Evolutionary conservation across 1,140 invertebrate genomes (phyloP), one percentile per base, ranked within the genome.

Genomic region (Pachypsylla venusta): DNA sequence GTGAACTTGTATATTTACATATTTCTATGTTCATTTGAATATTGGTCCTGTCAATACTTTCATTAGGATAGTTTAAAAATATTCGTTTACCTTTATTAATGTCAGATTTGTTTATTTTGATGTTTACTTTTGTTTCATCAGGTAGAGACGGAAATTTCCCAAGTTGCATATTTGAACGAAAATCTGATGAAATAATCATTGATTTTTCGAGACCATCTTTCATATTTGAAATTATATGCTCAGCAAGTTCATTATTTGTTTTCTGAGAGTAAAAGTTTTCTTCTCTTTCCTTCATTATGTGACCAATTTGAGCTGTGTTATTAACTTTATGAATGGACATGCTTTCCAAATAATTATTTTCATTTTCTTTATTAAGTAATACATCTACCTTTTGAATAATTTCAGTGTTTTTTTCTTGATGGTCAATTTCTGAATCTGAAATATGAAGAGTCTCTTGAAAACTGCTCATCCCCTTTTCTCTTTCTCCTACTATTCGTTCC

Each of bases 21-120:
- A 48, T 7, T 48, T 48, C 42, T 7, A 48, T 48, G 16, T 48
- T 48, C 42, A 48, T 48, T 48, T 48, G 42, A n/a, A 48, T 48
- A 5, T n/a, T n/a, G n/a, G 42, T 48, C 16, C 22, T 48, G 16
- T 22, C 42, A 5, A 48, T 48, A 19, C 22, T 48, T 48, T 48
- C 42, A 7, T 48, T 48, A 4, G 42, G 42, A n/a, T 22, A 48
- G 42, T 48, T 19, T 19, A 48, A n/a, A 4, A 22, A 19, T 48
- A 48, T 19, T 4, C 16, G 3, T 19, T 48, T 48, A 19, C 42
- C 42, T 3, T n/a, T 10, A 19, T 5, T 19, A n/a, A 48, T 19
- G 16, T 48, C 42, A n/a, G 5, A 19, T 4, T 48, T 48, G 22
- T n/a, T 48, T 48, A 48, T 48, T 19, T 48, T 48, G 5, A 48